A percentile compares a stretch with the other conserved stretches of the same genome.
Evolutionary conservation across 2,797 vertebrate species (phyloP).

Genomic region (Phoxinus dragarum): DNA sequence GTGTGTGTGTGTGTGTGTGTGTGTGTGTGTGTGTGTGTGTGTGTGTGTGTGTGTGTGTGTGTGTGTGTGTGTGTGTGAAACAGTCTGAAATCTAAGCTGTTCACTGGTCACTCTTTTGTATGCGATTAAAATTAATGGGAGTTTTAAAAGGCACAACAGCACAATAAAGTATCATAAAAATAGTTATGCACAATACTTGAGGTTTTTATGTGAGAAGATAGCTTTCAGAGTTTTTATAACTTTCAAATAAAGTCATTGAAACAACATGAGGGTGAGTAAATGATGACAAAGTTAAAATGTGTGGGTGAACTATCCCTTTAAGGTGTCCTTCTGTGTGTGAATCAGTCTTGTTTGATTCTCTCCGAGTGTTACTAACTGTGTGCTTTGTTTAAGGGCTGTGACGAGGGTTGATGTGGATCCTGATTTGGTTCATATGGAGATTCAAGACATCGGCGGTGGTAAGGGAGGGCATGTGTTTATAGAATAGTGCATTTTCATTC

Average conservation of each 20-base stretch:
- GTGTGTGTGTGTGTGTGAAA: neutral
- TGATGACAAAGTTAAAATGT: neutral
- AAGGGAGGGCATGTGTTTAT: constrained; percentile 47
- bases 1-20: too few species aligned
- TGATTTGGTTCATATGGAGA: constrained; percentile 94
- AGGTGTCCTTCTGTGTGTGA: constrained; percentile 6
- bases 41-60: neutral
- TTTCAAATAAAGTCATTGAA: neutral
- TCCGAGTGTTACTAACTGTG: constrained; percentile 16
- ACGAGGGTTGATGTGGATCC: constrained; percentile 87
- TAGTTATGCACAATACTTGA: neutral
- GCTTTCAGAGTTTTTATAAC: neutral
- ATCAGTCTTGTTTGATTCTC: constrained; percentile 7
- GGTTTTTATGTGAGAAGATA: neutral
- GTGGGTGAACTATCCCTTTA: constrained; percentile 3
- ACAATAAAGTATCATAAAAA: neutral
- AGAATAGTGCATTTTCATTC: constrained; percentile 24
- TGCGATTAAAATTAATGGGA: neutral
- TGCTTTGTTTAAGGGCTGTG: constrained; percentile 85
- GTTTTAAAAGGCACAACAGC: neutral
- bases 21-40: too few species aligned
- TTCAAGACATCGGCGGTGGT: constrained; percentile 93
- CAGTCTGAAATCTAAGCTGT: too few species aligned
- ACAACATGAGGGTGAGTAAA: neutral
- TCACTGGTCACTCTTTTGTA: neutral